Evolutionary conservation across 92 coral and sea anemone genomes (phyloP).

Genomic region (Zoanthus sociatus): DNA sequence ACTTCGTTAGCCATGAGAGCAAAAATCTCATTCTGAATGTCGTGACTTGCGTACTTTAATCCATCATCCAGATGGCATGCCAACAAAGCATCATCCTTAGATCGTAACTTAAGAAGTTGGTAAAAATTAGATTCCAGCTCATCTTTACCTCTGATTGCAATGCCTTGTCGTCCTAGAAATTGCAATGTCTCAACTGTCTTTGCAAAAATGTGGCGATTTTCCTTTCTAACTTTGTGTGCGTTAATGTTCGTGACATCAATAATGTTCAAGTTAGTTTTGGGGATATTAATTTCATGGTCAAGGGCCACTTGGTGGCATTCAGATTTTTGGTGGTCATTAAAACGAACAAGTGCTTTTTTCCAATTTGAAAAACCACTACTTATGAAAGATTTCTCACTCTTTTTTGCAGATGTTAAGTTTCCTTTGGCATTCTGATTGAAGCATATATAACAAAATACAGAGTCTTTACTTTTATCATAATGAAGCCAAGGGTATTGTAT

Average conservation of each 20-base stretch:
- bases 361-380: background rate
- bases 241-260: background rate
- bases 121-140: background rate
- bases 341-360: background rate
- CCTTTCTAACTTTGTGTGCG: background rate
- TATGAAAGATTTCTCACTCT: background rate
- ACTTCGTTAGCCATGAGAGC: too few species aligned
- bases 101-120: background rate
- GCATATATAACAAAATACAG: too few species aligned
- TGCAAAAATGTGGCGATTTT: background rate
- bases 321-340: background rate
- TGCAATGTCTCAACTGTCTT: background rate
- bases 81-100: background rate
- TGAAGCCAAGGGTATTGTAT: too few species aligned
- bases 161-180: background rate
- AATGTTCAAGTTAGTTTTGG: background rate
- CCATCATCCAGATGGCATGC: background rate
- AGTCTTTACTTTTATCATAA: too few species aligned
- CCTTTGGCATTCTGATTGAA: too few species aligned
- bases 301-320: background rate
- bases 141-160: background rate
- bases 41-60: background rate
- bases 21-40: too few species aligned
- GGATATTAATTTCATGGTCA: background rate
- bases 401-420: too few species aligned